Evolutionary conservation across 2,113 vertebrate genomes (phyloP), one percentile per base, ranked within the genome.

Genomic region (Callipepla squamata): DNA sequence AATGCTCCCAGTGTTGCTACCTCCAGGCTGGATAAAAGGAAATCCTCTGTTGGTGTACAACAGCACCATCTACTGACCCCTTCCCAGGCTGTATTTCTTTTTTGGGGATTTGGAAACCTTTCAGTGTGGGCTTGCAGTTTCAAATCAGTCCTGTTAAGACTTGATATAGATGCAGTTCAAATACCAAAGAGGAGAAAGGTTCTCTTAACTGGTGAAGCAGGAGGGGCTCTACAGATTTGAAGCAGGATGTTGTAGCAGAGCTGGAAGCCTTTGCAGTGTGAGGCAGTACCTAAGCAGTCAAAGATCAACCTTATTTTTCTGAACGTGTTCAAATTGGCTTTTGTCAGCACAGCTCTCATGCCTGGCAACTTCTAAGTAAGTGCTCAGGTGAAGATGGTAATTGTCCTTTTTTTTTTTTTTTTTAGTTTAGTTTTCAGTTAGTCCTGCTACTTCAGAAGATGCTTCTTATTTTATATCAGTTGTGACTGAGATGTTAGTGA

Each of bases 61-160:
- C 44, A 85, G 92, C 70, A 85, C 81, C 89, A 85, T 69, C 87
- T 95, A 26, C 84, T 91, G 93, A 85, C 30, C 13, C 32, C 36
- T 72, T 14, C 48, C 11, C 63, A n/a, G n/a, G 11, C 36, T 78
- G 13, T 67, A 8, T 36, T 62, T 47, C 13, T n/a, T 55, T 50
- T 63, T 40, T 65, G 16, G 61, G 34, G 7, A 6, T 62, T 22
- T 44, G 58, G 51, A 76, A 30, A 34, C 18, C n/a, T 45, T 53
- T 81, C 44, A 19, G 34, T 40, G 22, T 18, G 11, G 80, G 22
- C 26, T 69, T 40, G 32, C 16, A 5, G 26, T 86, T 73, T 40
- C 4, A 25, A 59, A 58, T 42, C 51, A 44, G 32, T 14, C 47
- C 51, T 70, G 2, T 7, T 16, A 40, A 51, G 76, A 42, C 16